Percentiles rank a stretch among this genome's conserved stretches.
phyloP scores from a whole-genome alignment of 2,797 vertebrate species.

The Pygocentrus nattereri region DNA sequence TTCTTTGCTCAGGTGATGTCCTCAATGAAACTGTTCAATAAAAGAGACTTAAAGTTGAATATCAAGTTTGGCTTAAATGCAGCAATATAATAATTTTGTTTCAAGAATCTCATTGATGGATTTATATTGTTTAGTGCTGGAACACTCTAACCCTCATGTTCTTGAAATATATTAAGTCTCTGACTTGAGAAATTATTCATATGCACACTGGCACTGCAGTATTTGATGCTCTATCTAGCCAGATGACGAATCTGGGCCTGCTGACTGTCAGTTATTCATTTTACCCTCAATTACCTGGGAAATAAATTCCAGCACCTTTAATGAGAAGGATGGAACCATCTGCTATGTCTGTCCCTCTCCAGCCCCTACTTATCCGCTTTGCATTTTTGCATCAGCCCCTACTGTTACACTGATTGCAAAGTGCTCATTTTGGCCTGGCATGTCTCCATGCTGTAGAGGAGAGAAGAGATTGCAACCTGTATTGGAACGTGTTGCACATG shows the following conservation, averaged over 20 bases:
- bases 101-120: neutral
- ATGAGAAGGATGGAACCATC: slow-evolving; percentile 47
- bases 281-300: slow-evolving; percentile 47
- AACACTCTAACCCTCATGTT: neutral
- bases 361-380: slow-evolving; percentile 26
- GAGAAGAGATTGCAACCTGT: slow-evolving; percentile 15
- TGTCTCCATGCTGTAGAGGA: neutral
- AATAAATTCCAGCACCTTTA: slow-evolving; percentile 46
- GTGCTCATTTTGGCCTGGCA: slow-evolving; percentile 14
- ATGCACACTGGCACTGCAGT: slow-evolving; percentile 17
- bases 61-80: neutral
- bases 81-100: neutral
- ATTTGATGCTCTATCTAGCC: neutral
- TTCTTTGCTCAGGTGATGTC: neutral
- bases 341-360: slow-evolving; percentile 41
- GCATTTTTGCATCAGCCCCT: slow-evolving; percentile 28
- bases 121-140: neutral
- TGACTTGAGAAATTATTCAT: neutral
- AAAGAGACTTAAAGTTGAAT: neutral
- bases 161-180: neutral
- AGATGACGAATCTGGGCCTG: slow-evolving; percentile 24
- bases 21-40: neutral
- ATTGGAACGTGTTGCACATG: slow-evolving; percentile 12
- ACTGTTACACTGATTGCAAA: slow-evolving; percentile 26
- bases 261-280: slow-evolving; percentile 35